phyloP scores from a whole-genome alignment of 2,113 vertebrate genomes.

The Corythornis cristatus region DNA sequence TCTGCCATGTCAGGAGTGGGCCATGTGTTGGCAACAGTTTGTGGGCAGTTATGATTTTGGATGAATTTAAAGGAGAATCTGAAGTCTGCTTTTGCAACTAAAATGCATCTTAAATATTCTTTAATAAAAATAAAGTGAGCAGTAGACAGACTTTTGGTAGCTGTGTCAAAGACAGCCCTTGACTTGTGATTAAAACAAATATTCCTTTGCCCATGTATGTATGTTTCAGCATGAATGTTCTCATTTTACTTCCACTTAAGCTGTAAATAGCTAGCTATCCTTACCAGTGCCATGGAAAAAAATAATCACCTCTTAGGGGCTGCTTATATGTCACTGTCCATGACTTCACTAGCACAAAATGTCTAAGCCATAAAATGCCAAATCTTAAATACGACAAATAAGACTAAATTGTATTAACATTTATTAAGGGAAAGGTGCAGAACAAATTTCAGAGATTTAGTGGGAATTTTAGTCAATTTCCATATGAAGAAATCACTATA shows the following conservation, averaged over 20 bases:
- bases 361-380: constrained; percentile 13
- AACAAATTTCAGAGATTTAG: background rate
- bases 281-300: background rate
- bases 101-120: background rate
- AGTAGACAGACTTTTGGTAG: background rate
- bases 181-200: background rate
- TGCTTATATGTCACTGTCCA: background rate
- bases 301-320: background rate
- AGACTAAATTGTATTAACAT: constrained; percentile 26
- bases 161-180: background rate
- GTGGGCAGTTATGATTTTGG: background rate
- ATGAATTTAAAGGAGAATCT: background rate
- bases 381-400: constrained; percentile 9
- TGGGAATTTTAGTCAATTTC: constrained; percentile 24
- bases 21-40: background rate
- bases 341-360: background rate
- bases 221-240: background rate
- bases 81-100: background rate
- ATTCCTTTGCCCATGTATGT: background rate
- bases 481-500: background rate
- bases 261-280: background rate
- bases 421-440: constrained; percentile 35
- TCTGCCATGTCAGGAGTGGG: background rate
- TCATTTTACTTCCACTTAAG: background rate
- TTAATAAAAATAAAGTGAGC: background rate